Evolutionary conservation across 2,888 invertebrate species (phyloP).

Genomic region (Plagodis dolabraria): DNA sequence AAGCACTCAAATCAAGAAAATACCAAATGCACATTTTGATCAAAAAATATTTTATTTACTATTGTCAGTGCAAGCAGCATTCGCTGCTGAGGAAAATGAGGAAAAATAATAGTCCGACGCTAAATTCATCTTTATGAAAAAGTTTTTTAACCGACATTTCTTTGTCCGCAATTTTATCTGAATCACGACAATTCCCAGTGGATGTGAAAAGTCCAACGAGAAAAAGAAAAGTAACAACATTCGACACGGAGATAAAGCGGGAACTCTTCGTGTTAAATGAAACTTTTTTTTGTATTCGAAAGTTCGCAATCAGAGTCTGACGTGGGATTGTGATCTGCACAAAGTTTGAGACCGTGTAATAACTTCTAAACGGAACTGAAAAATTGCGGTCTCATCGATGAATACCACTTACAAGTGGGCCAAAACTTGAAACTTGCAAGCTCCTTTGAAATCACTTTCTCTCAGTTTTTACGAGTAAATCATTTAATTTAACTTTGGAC

Average conservation of each 20-base stretch:
- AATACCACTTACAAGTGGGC: constrained; percentile 76
- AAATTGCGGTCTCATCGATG: constrained; percentile 56
- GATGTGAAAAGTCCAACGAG: constrained; percentile 40
- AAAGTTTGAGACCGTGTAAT: constrained; percentile 65
- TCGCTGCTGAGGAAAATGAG: constrained; percentile 8
- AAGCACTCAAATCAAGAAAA: neutral
- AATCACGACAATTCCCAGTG: constrained; percentile 36
- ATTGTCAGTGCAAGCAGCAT: constrained; percentile 2
- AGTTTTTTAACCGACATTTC: constrained; percentile 40
- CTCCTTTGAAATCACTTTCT: constrained; percentile 27
- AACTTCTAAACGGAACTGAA: constrained; percentile 58
- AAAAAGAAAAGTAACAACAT: constrained; percentile 42
- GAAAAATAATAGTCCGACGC: constrained; percentile 12
- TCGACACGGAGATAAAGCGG: constrained; percentile 41
- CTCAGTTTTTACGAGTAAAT: constrained; percentile 9
- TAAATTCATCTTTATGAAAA: constrained; percentile 33
- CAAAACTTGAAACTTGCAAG: constrained; percentile 27
- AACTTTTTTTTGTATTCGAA: constrained; percentile 42
- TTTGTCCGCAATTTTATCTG: constrained; percentile 40
- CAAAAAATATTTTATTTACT: neutral
- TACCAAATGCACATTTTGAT: neutral
- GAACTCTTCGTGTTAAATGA: constrained; percentile 38
- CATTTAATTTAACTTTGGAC: constrained; percentile 9
- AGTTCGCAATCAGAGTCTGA: constrained; percentile 70
- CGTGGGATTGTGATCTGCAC: constrained; percentile 69